Evolutionary conservation across 2,113 vertebrate genomes (phyloP).

Genomic region (Trichomycterus rosablanca): DNA sequence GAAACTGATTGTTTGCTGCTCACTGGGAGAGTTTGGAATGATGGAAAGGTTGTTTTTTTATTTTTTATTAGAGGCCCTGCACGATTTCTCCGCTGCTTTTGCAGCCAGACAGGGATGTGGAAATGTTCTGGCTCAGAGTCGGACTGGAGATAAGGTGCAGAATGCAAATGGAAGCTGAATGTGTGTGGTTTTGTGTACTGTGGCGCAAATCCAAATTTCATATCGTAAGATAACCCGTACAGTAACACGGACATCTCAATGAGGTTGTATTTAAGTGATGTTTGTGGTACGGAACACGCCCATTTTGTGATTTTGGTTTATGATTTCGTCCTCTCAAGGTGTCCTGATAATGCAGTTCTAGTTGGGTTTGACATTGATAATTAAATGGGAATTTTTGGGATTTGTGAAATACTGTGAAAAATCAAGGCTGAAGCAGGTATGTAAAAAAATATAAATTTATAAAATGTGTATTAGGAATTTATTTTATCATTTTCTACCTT

Average conservation of each 20-base stretch:
- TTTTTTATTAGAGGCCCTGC: neutral
- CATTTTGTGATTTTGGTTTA: too few species aligned
- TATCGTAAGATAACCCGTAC: neutral
- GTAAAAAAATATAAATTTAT: too few species aligned
- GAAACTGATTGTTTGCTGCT: neutral
- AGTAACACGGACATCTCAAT: neutral
- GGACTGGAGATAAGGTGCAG: neutral
- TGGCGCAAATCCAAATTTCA: constrained; percentile 3
- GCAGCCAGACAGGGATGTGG: neutral
- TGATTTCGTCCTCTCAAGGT: too few species aligned
- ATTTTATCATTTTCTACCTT: too few species aligned
- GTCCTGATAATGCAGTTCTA: too few species aligned
- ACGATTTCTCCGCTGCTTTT: too few species aligned
- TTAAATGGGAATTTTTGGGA: too few species aligned
- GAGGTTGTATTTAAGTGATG: neutral
- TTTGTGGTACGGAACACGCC: too few species aligned
- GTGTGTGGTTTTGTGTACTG: neutral
- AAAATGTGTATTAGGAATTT: too few species aligned
- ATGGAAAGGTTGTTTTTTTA: neutral
- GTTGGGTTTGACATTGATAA: too few species aligned
- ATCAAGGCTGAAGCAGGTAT: too few species aligned
- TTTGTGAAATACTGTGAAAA: too few species aligned
- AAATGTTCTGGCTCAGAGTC: neutral
- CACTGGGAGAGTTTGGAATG: neutral
- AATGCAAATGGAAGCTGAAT: constrained; percentile 13